phyloP scores from a whole-genome alignment of 92 coral and sea anemone species.

The Pocillopora grandis region DNA sequence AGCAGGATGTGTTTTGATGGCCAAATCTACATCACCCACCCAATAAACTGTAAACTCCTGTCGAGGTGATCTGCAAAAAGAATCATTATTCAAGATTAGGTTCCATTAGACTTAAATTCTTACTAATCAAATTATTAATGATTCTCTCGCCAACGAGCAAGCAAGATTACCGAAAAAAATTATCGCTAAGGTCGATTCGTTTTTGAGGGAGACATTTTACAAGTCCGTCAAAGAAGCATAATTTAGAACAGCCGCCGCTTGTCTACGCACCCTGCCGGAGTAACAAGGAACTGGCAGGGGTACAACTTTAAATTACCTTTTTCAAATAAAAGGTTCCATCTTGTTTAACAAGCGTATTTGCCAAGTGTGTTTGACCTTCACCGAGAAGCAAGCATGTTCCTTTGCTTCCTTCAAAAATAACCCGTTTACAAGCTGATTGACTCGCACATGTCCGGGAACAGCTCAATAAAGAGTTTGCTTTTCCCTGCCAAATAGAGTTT shows the following conservation, averaged over 20 bases:
- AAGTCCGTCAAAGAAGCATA: neutral
- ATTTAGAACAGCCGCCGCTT: neutral
- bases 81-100: too few species aligned
- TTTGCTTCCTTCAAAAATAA: neutral
- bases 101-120: too few species aligned
- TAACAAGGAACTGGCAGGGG: neutral
- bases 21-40: too few species aligned
- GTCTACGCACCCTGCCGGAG: neutral
- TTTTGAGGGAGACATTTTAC: too few species aligned
- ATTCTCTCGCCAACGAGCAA: too few species aligned
- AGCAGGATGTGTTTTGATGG: too few species aligned
- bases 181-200: too few species aligned
- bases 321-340: slow-evolving; percentile 15
- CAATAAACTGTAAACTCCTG: too few species aligned
- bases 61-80: too few species aligned
- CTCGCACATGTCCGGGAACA: slow-evolving; percentile 29
- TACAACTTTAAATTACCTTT: slow-evolving; percentile 12
- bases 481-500: slow-evolving; percentile 12
- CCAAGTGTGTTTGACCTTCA: too few species aligned
- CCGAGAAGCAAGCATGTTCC: slow-evolving; percentile 9
- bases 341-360: neutral
- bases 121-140: too few species aligned
- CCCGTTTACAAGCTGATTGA: slow-evolving; percentile 1
- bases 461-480: neutral
- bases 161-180: too few species aligned